Percentiles rank a stretch among this genome's conserved stretches.
These are phyloP conservation scores for Athene cunicularia DNA, from an alignment of 2,113 vertebrate species.

Conservation along the genomic window DNA sequence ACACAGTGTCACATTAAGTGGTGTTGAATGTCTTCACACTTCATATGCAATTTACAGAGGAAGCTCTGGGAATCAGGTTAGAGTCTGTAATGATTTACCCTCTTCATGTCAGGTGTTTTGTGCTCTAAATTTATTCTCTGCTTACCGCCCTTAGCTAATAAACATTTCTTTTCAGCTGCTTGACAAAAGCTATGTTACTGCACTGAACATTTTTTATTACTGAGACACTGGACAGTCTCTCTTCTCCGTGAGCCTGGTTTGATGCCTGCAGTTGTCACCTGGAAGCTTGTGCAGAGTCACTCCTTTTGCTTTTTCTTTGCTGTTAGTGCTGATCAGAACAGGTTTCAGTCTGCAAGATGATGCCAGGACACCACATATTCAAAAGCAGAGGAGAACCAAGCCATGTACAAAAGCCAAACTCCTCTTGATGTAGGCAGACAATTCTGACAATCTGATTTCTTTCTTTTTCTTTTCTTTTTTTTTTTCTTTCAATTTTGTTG, in stretches of 20 bases:
- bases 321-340: background rate
- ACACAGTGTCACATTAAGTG: background rate
- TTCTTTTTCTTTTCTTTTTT: background rate
- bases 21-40: slow-evolving; percentile 35
- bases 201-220: background rate
- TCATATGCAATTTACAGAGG: background rate
- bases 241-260: background rate
- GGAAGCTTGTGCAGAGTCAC: background rate
- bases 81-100: background rate
- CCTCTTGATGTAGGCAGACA: background rate
- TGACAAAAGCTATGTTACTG: background rate
- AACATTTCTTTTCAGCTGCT: background rate
- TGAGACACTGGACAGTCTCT: background rate
- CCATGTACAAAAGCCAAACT: background rate
- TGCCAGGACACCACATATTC: background rate
- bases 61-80: background rate
- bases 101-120: background rate
- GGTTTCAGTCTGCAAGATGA: background rate
- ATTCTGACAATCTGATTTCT: background rate
- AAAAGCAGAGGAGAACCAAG: background rate
- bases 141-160: background rate
- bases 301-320: background rate
- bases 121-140: background rate
- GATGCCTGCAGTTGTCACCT: background rate
- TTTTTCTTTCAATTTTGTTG: background rate